phyloP scores from a whole-genome alignment of 2,888 invertebrate genomes.

The Cotesia congregata region DNA sequence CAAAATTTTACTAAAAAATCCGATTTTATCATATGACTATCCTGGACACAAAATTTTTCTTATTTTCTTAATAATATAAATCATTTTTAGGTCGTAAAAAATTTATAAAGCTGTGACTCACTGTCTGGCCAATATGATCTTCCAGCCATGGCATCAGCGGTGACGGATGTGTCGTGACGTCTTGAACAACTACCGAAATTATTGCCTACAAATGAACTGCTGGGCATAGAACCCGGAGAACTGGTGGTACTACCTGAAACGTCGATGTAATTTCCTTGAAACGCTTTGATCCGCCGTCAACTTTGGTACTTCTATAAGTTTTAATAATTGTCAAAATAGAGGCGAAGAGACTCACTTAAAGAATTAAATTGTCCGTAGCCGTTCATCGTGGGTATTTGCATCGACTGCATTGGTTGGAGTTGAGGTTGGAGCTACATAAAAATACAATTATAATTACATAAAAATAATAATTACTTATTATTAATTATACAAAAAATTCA shows the following conservation, averaged over 20 bases:
- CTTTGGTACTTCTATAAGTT: constrained; percentile 33
- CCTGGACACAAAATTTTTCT: too few relatives aligned
- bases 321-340: background rate
- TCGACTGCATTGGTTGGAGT: constrained; percentile 69
- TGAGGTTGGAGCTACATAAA: constrained; percentile 63
- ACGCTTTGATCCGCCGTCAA: constrained; percentile 59
- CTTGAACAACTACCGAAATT: constrained; percentile 62
- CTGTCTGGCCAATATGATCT: constrained; percentile 65
- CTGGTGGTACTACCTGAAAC: constrained; percentile 64
- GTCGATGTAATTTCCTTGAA: constrained; percentile 68
- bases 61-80: too few relatives aligned
- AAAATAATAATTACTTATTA: too few relatives aligned
- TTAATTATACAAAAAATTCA: too few relatives aligned
- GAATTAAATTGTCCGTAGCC: constrained; percentile 69
- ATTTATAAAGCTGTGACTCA: constrained; percentile 46
- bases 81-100: background rate
- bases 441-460: too few relatives aligned
- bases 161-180: constrained; percentile 59
- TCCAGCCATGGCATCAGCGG: constrained; percentile 56
- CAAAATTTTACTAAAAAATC: too few relatives aligned
- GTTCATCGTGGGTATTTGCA: constrained; percentile 71
- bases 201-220: constrained; percentile 58
- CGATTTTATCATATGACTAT: too few relatives aligned
- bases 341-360: constrained; percentile 65
- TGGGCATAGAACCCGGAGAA: constrained; percentile 58